These are phyloP conservation scores for Bolinopsis microptera DNA, from an alignment of 37 sponge, comb jelly and placozoan genomes.

Conservation along the genomic window DNA sequence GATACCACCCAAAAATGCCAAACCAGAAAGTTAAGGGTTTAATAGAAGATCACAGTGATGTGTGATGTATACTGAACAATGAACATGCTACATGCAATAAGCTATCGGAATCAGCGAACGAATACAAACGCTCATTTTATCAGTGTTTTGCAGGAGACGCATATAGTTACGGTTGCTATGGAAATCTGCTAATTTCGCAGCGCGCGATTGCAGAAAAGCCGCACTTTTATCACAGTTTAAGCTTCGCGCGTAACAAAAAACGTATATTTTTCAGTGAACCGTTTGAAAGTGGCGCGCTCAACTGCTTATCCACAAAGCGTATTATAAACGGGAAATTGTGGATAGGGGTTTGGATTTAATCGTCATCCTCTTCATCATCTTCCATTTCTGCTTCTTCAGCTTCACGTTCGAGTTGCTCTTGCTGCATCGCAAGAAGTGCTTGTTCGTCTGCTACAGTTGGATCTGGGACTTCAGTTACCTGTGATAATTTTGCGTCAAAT, in stretches of 20 bases:
- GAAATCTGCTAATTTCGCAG: constrained; percentile 26
- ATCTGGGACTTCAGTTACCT: constrained; percentile 60
- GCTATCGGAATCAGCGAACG: not conserved
- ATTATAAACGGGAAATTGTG: no score
- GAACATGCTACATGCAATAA: not conserved
- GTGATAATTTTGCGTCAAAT: not conserved
- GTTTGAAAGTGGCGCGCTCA: no score
- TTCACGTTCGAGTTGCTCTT: constrained; percentile 71
- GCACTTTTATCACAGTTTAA: not conserved
- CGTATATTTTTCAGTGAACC: no score
- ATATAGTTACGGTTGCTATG: constrained; percentile 44
- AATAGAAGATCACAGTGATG: not conserved
- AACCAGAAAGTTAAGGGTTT: no score
- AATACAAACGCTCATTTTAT: not conserved
- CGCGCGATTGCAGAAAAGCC: constrained; percentile 42
- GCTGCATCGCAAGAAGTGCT: constrained; percentile 63
- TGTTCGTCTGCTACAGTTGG: constrained; percentile 65
- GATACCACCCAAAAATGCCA: no score
- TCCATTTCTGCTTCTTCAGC: constrained; percentile 87
- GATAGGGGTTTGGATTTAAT: no score
- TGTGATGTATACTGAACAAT: no score
- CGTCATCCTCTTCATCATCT: constrained; percentile 96
- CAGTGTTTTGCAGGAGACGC: not conserved
- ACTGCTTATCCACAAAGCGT: not conserved
- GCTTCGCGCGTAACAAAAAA: not conserved